phyloP scores from a whole-genome alignment of 2,888 invertebrate species.

The Megaustenia siamemsis region DNA sequence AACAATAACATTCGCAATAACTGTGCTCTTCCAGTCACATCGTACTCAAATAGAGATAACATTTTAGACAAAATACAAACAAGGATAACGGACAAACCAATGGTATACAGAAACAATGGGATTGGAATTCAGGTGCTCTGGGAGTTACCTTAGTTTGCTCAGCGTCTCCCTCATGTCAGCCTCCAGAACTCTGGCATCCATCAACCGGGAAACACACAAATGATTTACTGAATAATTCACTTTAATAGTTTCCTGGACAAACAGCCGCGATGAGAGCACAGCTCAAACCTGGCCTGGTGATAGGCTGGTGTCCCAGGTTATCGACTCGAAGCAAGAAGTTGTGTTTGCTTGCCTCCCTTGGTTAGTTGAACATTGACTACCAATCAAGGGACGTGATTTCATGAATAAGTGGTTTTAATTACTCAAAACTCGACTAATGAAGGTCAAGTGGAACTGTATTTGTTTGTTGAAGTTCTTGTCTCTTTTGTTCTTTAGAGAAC shows the following conservation, averaged over 20 bases:
- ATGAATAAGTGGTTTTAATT: not conserved
- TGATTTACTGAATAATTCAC: slow-evolving; percentile 39
- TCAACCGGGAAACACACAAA: slow-evolving; percentile 20
- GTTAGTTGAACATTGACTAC: slow-evolving; percentile 22
- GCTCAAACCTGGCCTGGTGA: not conserved
- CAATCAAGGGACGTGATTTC: not conserved
- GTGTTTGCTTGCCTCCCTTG: slow-evolving; percentile 23
- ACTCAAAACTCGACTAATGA: too few species aligned
- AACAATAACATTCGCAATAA: not conserved
- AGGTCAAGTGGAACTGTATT: not conserved
- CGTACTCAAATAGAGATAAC: not conserved
- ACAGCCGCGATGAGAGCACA: not conserved
- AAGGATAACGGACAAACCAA: not conserved
- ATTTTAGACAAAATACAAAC: slow-evolving; percentile 1
- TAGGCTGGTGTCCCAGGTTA: slow-evolving; percentile 3
- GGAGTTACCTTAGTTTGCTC: not conserved
- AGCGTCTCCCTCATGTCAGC: not conserved
- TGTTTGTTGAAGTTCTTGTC: not conserved
- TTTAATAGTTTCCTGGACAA: slow-evolving; percentile 31
- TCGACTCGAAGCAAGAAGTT: slow-evolving; percentile 24
- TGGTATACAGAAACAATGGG: not conserved
- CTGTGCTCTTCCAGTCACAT: not conserved
- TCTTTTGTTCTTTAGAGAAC: not conserved
- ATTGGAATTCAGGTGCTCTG: not conserved
- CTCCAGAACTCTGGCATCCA: slow-evolving; percentile 3